These are phyloP conservation scores for Monopterus albus DNA, from an alignment of 2,113 vertebrate genomes.

Conservation along the genomic window DNA sequence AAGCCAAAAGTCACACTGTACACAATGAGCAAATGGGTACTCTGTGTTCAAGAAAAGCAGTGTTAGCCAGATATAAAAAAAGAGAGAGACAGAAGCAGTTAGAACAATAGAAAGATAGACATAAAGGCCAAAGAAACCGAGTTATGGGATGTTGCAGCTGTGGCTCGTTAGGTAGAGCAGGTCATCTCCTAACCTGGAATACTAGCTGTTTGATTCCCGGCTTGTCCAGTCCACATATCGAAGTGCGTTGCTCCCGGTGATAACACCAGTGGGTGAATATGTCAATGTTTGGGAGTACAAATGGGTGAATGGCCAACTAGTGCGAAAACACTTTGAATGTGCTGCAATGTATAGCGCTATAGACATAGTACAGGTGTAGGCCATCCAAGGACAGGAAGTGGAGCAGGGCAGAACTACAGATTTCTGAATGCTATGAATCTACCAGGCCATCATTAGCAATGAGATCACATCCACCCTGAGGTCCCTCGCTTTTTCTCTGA, in stretches of 20 bases:
- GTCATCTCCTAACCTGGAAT: no score
- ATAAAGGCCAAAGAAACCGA: conserved; percentile 1
- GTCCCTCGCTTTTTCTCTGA: conserved; percentile 29
- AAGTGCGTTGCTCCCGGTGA: no score
- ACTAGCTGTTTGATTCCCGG: no score
- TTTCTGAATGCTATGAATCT: conserved; percentile 15
- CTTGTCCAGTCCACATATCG: no score
- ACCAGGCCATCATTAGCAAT: conserved; percentile 46
- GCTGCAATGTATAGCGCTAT: no score
- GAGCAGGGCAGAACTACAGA: conserved; percentile 24
- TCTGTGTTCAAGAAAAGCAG: not conserved
- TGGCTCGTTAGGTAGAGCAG: no score
- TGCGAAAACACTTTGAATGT: no score
- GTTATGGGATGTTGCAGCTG: conserved; percentile 6
- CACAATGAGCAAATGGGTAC: not conserved
- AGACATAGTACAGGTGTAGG: no score
- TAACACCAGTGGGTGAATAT: no score
- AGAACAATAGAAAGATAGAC: not conserved
- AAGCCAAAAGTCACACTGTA: not conserved
- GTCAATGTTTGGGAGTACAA: no score
- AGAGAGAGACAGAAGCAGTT: not conserved
- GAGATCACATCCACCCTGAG: conserved; percentile 47
- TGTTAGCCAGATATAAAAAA: not conserved
- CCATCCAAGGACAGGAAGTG: conserved; percentile 28
- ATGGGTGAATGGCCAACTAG: no score